Evolutionary conservation across 2,797 vertebrate genomes (phyloP).

Genomic region (Propithecus perrieri): DNA sequence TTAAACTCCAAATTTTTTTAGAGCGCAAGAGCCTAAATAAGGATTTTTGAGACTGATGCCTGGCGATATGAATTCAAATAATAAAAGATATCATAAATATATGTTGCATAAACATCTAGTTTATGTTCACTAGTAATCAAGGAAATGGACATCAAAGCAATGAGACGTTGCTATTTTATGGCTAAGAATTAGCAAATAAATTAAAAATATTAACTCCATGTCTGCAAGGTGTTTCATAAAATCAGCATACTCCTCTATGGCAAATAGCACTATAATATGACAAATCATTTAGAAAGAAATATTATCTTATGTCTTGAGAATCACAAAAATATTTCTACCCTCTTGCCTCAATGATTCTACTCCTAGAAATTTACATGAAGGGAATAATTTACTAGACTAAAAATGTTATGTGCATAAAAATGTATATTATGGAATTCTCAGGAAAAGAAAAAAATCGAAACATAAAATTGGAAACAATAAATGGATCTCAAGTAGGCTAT

Average conservation of each 20-base stretch:
- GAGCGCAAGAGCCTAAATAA: slow-evolving; percentile 28
- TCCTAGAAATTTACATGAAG: background rate
- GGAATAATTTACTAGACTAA: slow-evolving; percentile 5
- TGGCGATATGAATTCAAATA: slow-evolving; percentile 25
- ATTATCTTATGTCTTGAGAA: background rate
- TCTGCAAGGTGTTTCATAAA: background rate
- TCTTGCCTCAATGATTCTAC: background rate
- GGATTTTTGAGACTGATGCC: slow-evolving; percentile 29
- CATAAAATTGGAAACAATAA: slow-evolving; percentile 14
- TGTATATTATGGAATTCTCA: background rate
- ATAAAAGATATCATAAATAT: slow-evolving; percentile 7
- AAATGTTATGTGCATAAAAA: background rate
- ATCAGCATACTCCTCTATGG: background rate
- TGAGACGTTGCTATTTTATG: background rate
- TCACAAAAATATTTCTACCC: background rate
- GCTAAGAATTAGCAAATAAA: slow-evolving; percentile 31
- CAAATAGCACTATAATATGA: background rate
- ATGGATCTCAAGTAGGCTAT: background rate
- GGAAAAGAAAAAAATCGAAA: background rate
- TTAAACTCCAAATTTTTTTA: slow-evolving; percentile 56
- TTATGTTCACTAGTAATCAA: slow-evolving; percentile 41
- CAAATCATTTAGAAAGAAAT: background rate
- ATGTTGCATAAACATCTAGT: background rate
- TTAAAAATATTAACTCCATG: background rate
- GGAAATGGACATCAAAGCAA: background rate